Evolutionary conservation across 2,113 vertebrate species (phyloP), one percentile per base, ranked within the genome.

Genomic region (Upupa epops): DNA sequence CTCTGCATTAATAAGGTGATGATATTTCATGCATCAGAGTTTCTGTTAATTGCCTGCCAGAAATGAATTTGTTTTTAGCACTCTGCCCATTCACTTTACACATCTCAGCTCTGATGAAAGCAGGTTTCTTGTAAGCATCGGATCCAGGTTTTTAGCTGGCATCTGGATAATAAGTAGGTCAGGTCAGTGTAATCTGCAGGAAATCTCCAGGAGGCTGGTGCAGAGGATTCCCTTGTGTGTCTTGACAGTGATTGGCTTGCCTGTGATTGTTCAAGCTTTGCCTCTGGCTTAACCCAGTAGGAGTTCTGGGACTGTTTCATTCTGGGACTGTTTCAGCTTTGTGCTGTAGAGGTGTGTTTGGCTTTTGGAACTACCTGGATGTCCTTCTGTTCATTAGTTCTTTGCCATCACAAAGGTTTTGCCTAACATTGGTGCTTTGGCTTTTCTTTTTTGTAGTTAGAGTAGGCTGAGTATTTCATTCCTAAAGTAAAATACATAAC

Each of bases 21-120:
- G 65, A 49, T 79, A 93, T 91, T 92, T 89, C 42, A 88, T 83
- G 71, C 40, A 42, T 82, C 64, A 83, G 6, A 5, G 18, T 83
- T 76, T 92, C 85, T 88, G 42, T 40, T 86, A 88, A 80, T 85
- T 92, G 63, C 34, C 77, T 95, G 48, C 37, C 64, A 80, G 68
- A 64, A 92, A 36, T 54, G 2, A 91, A 91, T 84, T 90, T 28
- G 25, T 81, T 10, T 88, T 88, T 45, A 45, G 19, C 16, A 40
- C 59, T 76, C 59, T 85, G 36, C 49, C 59, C 2, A 0, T 86
- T 68, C 58, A 51, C 60, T 34, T 45, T 64, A 42, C 0, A 1
- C 65, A 29, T 89, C 89, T 75, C 4, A 4, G 37, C 31, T 84
- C n/a, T 15, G 61, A 63, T 84, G 51, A 84, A 78, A 70, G 48